Evolutionary conservation across 2,888 invertebrate species (phyloP), one percentile per base, ranked within the genome.

Genomic region (Perizoma flavofasciatum): DNA sequence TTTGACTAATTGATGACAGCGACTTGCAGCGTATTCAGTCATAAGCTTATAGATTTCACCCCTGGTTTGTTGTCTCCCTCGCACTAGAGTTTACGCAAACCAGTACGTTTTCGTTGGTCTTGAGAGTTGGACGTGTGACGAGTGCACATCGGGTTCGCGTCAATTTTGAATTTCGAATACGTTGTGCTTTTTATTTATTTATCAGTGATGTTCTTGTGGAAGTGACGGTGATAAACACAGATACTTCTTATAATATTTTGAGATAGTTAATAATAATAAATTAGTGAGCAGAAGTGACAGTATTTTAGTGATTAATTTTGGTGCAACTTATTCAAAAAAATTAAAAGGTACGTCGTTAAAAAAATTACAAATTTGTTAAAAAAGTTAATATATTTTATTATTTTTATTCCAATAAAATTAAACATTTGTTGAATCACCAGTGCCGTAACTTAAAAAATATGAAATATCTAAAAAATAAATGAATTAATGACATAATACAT

Each of bases 21-120:
- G 64, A 53, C 47, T 60, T 63, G 59, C 59, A 54, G 51, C 46
- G 49, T 50, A 52, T 37, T 45, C 73, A 78, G 78, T 80, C 74
- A 78, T 77, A 78, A 79, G 73, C 80, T 77, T 82, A 84, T 84
- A 82, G 82, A 85, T 84, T 84, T 79, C 83, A 79, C 74, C 80
- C 79, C 75, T 72, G 69, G 64, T 75, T 72, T 66, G 70, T 67
- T 70, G 72, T 83, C 82, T 78, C 83, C 62, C 69, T 86, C 77
- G 54, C 80, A 68, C 80, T 62, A 70, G 70, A 67, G 72, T 73
- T 71, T 68, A 67, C 72, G 78, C 77, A 62, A 51, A 77, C 77
- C 82, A 88, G 88, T 88, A 85, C 83, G 68, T 61, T 65, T 63
- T 60, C 60, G 56, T 56, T 49, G 55, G 53, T 61, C 55, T 40